phyloP scores from a whole-genome alignment of 2,113 vertebrate species.

The Microcebus griseorufus region DNA sequence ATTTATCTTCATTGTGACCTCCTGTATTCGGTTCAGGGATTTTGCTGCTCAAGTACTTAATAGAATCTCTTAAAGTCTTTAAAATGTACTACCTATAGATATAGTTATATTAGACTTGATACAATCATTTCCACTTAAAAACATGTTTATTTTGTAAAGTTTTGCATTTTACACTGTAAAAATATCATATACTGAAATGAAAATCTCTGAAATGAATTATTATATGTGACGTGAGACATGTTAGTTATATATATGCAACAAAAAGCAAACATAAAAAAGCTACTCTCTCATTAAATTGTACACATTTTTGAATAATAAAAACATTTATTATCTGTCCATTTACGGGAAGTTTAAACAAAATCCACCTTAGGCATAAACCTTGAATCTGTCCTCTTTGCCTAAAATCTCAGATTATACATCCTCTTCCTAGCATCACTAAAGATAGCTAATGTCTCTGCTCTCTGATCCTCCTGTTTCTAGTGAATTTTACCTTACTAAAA shows the following conservation, averaged over 20 bases:
- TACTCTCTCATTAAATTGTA: background rate
- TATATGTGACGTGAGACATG: background rate
- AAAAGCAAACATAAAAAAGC: background rate
- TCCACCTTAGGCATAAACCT: background rate
- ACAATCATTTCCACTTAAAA: background rate
- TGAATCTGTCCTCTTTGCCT: background rate
- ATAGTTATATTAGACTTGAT: background rate
- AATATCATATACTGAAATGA: background rate
- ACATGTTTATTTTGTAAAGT: background rate
- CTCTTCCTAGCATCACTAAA: background rate
- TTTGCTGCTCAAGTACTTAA: background rate
- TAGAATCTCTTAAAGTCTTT: constrained; percentile 36
- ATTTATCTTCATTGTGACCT: constrained; percentile 57
- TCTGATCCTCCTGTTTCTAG: background rate
- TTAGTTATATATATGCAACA: background rate
- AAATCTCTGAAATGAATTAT: background rate
- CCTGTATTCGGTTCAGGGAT: constrained; percentile 11
- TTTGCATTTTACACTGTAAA: background rate
- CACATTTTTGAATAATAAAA: background rate
- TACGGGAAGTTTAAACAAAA: background rate
- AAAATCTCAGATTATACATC: background rate
- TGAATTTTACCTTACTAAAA: background rate
- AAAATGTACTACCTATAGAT: background rate
- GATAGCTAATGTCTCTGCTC: background rate
- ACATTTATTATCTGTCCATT: background rate